Percentiles rank a stretch among this genome's conserved stretches.
phyloP scores from a whole-genome alignment of 1,140 invertebrate species.

The Uloborus diversus region DNA sequence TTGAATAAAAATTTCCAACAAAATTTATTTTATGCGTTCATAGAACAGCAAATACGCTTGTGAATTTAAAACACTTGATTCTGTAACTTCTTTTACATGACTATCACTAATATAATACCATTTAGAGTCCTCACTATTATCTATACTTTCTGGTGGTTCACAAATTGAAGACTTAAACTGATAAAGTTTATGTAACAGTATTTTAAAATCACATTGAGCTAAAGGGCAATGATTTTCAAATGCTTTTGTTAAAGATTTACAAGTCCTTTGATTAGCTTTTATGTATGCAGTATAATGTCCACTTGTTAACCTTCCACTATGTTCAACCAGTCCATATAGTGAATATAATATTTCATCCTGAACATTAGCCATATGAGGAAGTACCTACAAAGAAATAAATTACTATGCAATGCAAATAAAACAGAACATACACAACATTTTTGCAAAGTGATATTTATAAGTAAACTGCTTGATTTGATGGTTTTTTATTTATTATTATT shows the following conservation, averaged over 20 bases:
- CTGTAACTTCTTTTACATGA: constrained; percentile 79
- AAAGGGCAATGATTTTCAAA: constrained; percentile 63
- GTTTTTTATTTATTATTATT: no score
- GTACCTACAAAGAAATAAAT: constrained; percentile 62
- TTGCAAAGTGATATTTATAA: no score
- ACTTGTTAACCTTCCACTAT: constrained; percentile 86
- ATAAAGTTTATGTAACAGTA: constrained; percentile 59
- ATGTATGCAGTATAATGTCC: constrained; percentile 98
- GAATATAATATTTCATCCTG: constrained; percentile 83
- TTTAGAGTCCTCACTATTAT: constrained; percentile 75
- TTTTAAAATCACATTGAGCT: constrained; percentile 59
- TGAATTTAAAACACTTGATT: constrained; percentile 80
- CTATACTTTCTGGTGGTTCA: constrained; percentile 26
- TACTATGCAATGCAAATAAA: no score
- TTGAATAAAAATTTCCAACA: not conserved
- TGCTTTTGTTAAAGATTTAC: constrained; percentile 59
- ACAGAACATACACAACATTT: no score
- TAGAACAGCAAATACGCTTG: constrained; percentile 99
- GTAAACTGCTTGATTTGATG: no score
- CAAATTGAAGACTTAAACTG: constrained; percentile 11
- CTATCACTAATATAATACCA: constrained; percentile 96
- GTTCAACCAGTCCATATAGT: constrained; percentile 94
- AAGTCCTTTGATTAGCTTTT: constrained; percentile 64
- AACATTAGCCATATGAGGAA: constrained; percentile 72
- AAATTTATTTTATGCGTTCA: constrained; percentile 75